Evolutionary conservation across 2,113 vertebrate species (phyloP).

Genomic region (Camelus bactrianus): DNA sequence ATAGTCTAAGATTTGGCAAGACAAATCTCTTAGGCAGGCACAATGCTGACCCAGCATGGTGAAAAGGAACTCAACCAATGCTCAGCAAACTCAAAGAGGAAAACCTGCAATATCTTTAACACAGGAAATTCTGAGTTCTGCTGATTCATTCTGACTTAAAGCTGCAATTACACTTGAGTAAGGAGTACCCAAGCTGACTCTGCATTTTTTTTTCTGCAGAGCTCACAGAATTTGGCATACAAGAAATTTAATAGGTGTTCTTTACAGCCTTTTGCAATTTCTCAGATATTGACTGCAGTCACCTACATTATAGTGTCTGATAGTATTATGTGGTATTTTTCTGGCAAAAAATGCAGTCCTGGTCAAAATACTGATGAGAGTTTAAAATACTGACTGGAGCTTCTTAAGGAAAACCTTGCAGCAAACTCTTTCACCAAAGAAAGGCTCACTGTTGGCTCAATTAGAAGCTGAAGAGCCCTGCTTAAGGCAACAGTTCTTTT

Average conservation of each 20-base stretch:
- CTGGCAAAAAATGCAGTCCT: conserved; percentile 33
- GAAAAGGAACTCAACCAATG: conserved; percentile 30
- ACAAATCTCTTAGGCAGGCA: conserved; percentile 13
- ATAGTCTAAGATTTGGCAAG: conserved; percentile 64
- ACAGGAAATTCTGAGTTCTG: conserved; percentile 65
- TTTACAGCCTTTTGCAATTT: conserved; percentile 53
- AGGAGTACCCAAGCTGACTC: conserved; percentile 59
- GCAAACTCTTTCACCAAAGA: conserved; percentile 37
- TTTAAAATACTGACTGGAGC: not conserved
- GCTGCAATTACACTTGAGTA: conserved; percentile 76
- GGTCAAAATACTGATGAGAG: conserved; percentile 40
- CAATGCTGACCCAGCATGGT: conserved; percentile 64
- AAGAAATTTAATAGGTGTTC: conserved; percentile 63
- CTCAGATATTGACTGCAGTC: conserved; percentile 59
- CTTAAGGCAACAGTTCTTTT: not conserved
- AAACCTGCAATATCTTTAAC: conserved; percentile 65
- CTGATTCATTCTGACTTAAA: conserved; percentile 76
- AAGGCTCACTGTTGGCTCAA: not conserved
- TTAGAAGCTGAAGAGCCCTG: not conserved
- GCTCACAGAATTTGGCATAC: conserved; percentile 59
- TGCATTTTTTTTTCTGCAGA: conserved; percentile 74
- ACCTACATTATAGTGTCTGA: not conserved
- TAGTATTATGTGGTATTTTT: conserved; percentile 11
- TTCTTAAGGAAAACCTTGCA: not conserved
- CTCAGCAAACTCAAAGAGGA: conserved; percentile 54